Evolutionary conservation across 2,888 invertebrate species (phyloP).

Genomic region (Drosophila multiciliata): DNA sequence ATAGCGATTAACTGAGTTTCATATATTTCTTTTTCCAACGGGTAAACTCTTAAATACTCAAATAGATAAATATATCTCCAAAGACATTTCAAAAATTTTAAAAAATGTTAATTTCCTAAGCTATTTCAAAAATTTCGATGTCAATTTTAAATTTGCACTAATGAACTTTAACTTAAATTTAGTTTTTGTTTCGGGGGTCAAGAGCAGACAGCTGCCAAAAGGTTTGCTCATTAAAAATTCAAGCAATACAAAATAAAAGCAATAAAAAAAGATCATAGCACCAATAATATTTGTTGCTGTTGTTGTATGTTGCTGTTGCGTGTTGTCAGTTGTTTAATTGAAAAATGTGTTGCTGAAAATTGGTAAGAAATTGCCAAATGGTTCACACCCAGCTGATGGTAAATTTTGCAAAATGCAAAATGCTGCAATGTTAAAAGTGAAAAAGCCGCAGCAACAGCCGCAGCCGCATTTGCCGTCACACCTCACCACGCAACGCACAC

Average conservation of each 20-base stretch:
- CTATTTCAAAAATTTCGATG: not conserved
- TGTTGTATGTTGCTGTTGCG: constrained; percentile 22
- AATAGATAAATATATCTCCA: not conserved
- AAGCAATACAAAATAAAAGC: constrained; percentile 38
- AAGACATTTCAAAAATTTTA: too few species aligned
- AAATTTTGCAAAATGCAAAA: constrained; percentile 57
- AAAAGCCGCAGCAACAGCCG: constrained; percentile 75
- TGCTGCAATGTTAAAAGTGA: constrained; percentile 73
- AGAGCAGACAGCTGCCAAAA: constrained; percentile 30
- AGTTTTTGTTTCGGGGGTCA: constrained; percentile 20
- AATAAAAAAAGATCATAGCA: constrained; percentile 42
- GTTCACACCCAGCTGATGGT: constrained; percentile 53
- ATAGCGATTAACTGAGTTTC: not conserved
- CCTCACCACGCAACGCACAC: constrained; percentile 20
- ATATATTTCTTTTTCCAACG: not conserved
- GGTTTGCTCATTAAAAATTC: constrained; percentile 54
- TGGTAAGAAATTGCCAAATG: constrained; percentile 56
- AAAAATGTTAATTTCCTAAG: not conserved
- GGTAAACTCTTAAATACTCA: not conserved
- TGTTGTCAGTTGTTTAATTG: constrained; percentile 56
- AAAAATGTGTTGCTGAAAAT: constrained; percentile 63
- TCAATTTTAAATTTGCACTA: not conserved
- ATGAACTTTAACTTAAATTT: not conserved
- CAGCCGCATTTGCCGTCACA: constrained; percentile 73
- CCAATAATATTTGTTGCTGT: constrained; percentile 10